Evolutionary conservation across 1,140 invertebrate species (phyloP), one percentile per base, ranked within the genome.

Genomic region (Battus philenor): DNA sequence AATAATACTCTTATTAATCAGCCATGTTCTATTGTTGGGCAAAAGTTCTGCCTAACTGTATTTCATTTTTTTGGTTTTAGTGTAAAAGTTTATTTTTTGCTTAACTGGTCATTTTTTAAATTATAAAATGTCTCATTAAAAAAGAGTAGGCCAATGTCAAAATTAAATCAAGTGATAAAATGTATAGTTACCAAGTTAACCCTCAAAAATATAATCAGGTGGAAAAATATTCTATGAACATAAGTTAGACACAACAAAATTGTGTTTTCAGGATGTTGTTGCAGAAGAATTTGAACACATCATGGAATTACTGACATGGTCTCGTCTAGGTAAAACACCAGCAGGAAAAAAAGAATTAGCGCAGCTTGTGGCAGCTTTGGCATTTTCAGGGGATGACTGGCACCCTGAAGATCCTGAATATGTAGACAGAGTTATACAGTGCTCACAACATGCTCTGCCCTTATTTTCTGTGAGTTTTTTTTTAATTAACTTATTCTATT

Each of bases 221-320:
- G n/a, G n/a, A n/a, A n/a, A n/a, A n/a, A n/a, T n/a, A n/a, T n/a
- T n/a, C n/a, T n/a, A 33, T 15, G 17, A 17, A 9, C 15, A 17
- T 17, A 17, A 5, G 11, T n/a, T 3, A 12, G 12, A 22, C 34
- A 33, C 9, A n/a, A n/a, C n/a, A n/a, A n/a, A n/a, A n/a, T n/a
- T 12, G 36, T 36, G 17, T 26, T 55, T 79, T 1, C 59, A 95
- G 92, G 94, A 96, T 89, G 93, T 96, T 6, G 95, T 93, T 24
- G 94, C 94, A 34, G 95, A 97, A 59, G 97, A 98, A 84, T 98
- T 98, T 86, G 91, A 96, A 49, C 89, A 91, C 32, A 91, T 98
- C 18, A 95, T 98, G 92, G 92, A 93, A 10, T 89, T 97, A 43
- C 86, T 98, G 50, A 91, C 90, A 1, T 90, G 90, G 81, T 92